phyloP scores from a whole-genome alignment of 2,113 vertebrate species.

The Tyto alba region DNA sequence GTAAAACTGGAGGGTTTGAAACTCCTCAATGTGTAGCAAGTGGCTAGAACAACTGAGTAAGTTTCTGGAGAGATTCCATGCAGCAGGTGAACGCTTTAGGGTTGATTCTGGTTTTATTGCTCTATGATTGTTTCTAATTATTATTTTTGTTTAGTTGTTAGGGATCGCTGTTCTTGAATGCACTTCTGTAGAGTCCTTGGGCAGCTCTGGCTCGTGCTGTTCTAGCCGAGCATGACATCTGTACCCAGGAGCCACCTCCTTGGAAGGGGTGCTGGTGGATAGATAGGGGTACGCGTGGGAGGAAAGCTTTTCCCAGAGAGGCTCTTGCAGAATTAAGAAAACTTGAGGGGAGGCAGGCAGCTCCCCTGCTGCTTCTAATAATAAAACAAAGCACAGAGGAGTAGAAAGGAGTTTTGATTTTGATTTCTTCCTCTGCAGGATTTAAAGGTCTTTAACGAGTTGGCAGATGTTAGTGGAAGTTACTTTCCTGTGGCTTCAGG shows the following conservation, averaged over 20 bases:
- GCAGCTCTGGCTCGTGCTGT: fast-evolving
- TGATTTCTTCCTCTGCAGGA: background rate
- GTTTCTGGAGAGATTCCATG: background rate
- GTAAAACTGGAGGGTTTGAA: background rate
- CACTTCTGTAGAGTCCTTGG: background rate
- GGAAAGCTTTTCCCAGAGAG: background rate
- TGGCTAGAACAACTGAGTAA: background rate
- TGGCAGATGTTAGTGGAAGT: background rate
- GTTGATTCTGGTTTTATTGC: background rate
- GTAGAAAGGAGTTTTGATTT: background rate
- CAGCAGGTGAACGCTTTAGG: background rate
- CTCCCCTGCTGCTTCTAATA: background rate
- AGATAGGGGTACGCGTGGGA: fast-evolving
- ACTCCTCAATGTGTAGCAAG: background rate
- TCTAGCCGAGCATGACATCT: background rate
- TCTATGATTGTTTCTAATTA: background rate
- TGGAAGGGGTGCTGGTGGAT: background rate
- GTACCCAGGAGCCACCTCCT: background rate
- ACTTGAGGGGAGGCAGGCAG: background rate
- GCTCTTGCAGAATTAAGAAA: background rate
- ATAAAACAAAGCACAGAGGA: background rate
- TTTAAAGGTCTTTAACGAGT: background rate
- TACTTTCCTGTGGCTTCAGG: background rate
- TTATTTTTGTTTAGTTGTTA: background rate
- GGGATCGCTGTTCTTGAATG: background rate